Conservation (phyloP, 2,113 vertebrate genomes). For the Paramisgurnus dabryanus region DNA sequence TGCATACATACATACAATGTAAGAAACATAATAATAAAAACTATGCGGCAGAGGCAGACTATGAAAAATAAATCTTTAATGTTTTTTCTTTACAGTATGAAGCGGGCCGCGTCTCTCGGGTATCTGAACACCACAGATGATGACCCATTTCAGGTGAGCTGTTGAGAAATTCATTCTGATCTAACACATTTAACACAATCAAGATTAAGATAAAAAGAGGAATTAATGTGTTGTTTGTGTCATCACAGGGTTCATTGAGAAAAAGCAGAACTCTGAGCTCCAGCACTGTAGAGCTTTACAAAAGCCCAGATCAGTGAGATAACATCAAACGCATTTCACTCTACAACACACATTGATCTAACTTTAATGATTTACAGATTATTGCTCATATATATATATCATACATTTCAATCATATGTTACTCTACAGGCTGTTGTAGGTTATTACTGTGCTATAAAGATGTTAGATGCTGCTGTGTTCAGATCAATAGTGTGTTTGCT, state of each 20-base stretch:
- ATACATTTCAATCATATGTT: too few species aligned
- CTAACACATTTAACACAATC: too few species aligned
- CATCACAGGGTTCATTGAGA: constrained; percentile 48
- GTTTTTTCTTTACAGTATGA: constrained; percentile 73
- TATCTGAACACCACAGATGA: constrained; percentile 75
- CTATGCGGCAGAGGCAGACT: background rate
- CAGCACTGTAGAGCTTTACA: constrained; percentile 52
- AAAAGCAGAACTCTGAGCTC: constrained; percentile 52
- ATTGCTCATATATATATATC: too few species aligned
- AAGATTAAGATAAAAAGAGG: background rate
- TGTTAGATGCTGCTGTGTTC: too few species aligned
- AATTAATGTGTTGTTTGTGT: constrained; percentile 10
- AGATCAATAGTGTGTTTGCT: too few species aligned
- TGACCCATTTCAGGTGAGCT: constrained; percentile 77
- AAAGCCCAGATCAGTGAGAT: constrained; percentile 20
- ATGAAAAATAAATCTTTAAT: background rate
- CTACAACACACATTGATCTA: too few species aligned
- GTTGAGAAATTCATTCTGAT: background rate
- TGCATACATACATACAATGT: too few species aligned
- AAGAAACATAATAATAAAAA: too few species aligned
- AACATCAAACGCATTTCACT: background rate
- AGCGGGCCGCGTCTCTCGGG: constrained; percentile 81
- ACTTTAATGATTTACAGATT: too few species aligned
- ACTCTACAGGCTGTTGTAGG: too few species aligned
- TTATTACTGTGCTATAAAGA: too few species aligned